Evolutionary conservation across 2,113 vertebrate species (phyloP).

Genomic region (Eulemur macaco): DNA sequence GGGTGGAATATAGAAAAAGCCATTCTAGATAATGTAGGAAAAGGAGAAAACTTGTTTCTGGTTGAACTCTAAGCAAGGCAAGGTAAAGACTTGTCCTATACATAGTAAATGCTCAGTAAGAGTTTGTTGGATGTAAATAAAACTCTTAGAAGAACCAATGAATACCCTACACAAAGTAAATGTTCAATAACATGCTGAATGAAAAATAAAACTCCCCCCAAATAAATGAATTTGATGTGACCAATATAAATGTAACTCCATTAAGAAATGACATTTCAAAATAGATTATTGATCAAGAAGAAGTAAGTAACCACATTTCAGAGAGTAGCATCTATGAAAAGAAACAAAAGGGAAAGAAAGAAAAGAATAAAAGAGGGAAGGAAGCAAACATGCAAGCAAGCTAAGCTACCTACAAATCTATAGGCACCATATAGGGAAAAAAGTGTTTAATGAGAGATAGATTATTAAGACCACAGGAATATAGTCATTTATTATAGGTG

Average conservation of each 20-base stretch:
- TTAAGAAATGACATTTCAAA: slow-evolving; percentile 11
- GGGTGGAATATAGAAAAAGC: background rate
- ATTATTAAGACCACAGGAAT: background rate
- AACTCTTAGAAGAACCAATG: background rate
- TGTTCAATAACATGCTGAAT: background rate
- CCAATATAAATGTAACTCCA: background rate
- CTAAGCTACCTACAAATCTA: background rate
- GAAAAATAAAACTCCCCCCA: background rate
- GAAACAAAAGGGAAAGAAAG: background rate
- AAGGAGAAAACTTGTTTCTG: background rate
- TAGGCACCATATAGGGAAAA: background rate
- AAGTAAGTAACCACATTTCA: background rate
- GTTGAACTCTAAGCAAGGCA: background rate
- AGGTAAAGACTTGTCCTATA: background rate
- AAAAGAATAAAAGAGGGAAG: background rate
- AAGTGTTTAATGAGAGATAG: background rate
- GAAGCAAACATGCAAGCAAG: background rate
- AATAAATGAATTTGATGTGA: background rate
- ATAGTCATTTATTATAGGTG: background rate
- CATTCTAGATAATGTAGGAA: background rate
- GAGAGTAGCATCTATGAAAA: background rate
- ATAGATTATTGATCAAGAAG: background rate
- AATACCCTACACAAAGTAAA: background rate
- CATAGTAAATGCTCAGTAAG: background rate
- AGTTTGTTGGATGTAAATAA: background rate